These are phyloP conservation scores for Hippopotamus amphibius DNA, from an alignment of 2,113 vertebrate genomes.

Conservation along the genomic window DNA sequence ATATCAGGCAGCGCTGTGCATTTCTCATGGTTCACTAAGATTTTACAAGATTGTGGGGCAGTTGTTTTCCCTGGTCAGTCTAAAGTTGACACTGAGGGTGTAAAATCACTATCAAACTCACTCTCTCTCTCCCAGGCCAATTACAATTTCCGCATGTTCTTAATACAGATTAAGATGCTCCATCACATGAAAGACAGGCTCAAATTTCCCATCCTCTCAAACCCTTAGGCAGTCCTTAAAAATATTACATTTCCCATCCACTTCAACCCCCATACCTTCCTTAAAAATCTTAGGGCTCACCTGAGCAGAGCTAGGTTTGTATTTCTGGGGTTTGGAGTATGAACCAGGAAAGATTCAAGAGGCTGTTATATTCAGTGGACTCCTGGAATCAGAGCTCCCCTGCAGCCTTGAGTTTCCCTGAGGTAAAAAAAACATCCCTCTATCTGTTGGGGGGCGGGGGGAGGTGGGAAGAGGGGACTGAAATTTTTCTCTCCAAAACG, in stretches of 20 bases:
- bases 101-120: constrained; percentile 35
- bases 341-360: constrained; percentile 17
- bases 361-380: not conserved
- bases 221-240: not conserved
- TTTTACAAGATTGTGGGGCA: constrained; percentile 70
- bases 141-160: not conserved
- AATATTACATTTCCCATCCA: not conserved
- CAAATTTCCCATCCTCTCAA: not conserved
- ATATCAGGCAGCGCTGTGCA: constrained; percentile 38
- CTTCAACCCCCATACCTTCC: not conserved
- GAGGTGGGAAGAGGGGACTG: not conserved
- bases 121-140: not conserved
- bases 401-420: not conserved
- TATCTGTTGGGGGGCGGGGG: not conserved
- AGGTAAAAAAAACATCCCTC: not conserved
- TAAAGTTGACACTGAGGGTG: not conserved
- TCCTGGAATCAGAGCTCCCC: not conserved
- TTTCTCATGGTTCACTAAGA: constrained; percentile 68
- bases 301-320: not conserved
- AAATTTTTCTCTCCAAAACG: constrained; percentile 10
- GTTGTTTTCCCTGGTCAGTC: constrained; percentile 47
- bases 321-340: not conserved
- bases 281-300: constrained; percentile 19
- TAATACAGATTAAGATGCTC: constrained; percentile 18
- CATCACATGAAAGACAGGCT: constrained; percentile 4